Conservation (phyloP, 2,888 invertebrate genomes). For the Machimus atricapillus region DNA sequence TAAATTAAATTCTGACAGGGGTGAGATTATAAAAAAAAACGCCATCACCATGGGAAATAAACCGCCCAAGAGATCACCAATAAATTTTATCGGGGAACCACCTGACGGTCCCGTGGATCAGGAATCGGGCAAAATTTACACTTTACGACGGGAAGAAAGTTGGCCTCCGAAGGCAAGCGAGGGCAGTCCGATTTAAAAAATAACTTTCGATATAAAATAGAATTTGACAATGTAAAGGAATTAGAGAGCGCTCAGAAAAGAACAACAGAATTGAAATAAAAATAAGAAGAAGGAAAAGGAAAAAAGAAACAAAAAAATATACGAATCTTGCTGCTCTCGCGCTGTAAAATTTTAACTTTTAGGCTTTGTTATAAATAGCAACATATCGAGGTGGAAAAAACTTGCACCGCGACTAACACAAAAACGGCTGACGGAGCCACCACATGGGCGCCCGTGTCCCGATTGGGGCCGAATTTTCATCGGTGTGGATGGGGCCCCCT, state of each 20-base stretch:
- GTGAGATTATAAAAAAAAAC: not conserved
- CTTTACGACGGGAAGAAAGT: not conserved
- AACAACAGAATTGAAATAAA: not conserved
- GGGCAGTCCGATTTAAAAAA: not conserved
- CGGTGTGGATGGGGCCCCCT: not conserved
- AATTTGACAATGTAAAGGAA: constrained; percentile 9
- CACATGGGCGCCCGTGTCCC: not conserved
- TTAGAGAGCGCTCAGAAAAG: constrained; percentile 8
- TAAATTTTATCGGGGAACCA: not conserved
- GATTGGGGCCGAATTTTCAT: not conserved
- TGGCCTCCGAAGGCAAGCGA: not conserved
- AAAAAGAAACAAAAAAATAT: not conserved
- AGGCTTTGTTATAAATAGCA: constrained; percentile 47
- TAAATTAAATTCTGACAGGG: not conserved
- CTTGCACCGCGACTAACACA: not conserved
- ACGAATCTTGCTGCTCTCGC: not conserved
- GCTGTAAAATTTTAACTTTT: constrained; percentile 44
- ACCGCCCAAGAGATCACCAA: not conserved
- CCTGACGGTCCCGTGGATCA: not conserved
- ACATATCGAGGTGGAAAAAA: constrained; percentile 38
- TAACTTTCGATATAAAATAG: constrained; percentile 13
- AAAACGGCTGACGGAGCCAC: not conserved
- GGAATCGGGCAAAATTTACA: not conserved
- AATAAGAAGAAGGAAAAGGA: not conserved
- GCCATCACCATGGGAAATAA: not conserved